These are phyloP conservation scores for Anneissia japonica DNA, from an alignment of 35 echinoderm and acorn worm genomes.

Conservation along the genomic window DNA sequence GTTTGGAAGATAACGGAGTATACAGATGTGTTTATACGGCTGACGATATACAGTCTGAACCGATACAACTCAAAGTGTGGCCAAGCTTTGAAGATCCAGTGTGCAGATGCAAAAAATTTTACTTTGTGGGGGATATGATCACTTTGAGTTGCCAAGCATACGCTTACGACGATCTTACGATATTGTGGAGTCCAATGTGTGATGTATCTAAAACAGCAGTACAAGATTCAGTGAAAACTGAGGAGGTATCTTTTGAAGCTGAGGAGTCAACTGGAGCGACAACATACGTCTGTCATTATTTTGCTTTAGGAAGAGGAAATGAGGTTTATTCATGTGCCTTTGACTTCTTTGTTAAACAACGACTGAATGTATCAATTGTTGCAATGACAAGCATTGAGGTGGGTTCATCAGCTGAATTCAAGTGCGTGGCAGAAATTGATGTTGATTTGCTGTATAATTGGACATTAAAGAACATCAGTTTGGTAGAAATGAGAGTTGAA, in stretches of 20 bases:
- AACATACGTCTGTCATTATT: neutral
- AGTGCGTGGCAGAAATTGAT: neutral
- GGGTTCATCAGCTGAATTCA: neutral
- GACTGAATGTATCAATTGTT: neutral
- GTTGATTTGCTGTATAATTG: neutral
- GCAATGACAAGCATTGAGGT: neutral
- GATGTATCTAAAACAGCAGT: neutral
- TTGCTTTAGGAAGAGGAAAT: neutral
- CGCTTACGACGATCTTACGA: neutral
- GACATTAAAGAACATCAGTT: neutral
- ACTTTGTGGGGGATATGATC: neutral
- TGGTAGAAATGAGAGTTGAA: neutral
- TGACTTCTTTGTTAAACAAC: neutral
- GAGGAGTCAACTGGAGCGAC: neutral
- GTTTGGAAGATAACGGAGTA: neutral
- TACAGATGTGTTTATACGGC: neutral
- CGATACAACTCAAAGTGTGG: neutral
- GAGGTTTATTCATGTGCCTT: neutral
- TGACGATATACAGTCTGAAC: neutral
- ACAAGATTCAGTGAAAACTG: neutral
- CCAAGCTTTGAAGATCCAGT: neutral
- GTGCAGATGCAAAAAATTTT: neutral
- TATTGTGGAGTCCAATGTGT: neutral
- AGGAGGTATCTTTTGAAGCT: neutral
- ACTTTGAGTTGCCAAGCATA: neutral